Conservation (phyloP, 1,140 invertebrate species). For the Drosophila busckii region DNA sequence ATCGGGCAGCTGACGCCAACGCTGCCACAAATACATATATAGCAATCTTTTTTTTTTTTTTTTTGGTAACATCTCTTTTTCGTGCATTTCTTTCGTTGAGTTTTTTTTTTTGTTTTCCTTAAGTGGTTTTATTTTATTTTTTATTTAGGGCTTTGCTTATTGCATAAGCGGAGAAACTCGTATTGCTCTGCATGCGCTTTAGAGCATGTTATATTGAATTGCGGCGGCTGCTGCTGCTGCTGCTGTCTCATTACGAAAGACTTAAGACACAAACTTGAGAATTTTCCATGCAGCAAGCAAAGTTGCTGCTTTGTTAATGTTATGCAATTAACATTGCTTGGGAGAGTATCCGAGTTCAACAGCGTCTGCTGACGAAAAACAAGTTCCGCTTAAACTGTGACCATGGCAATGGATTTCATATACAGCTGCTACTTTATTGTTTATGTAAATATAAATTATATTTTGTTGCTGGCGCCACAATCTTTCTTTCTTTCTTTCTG, state of each 20-base stretch:
- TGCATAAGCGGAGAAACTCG: constrained; percentile 73
- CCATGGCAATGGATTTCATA: constrained; percentile 70
- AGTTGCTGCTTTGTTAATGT: background rate
- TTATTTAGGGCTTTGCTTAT: constrained; percentile 71
- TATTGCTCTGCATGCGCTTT: constrained; percentile 62
- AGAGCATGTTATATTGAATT: constrained; percentile 61
- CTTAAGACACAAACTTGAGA: constrained; percentile 62
- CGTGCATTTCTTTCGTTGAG: constrained; percentile 11
- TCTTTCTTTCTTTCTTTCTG: constrained; percentile 10
- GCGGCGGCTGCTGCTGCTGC: constrained; percentile 1
- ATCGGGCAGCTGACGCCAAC: constrained; percentile 49
- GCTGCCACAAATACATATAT: constrained; percentile 36
- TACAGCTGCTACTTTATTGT: constrained; percentile 31
- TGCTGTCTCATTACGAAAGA: constrained; percentile 35
- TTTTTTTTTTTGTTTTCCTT: constrained; percentile 51
- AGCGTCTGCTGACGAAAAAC: constrained; percentile 45
- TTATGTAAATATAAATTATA: constrained; percentile 51
- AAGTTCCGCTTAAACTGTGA: constrained; percentile 75
- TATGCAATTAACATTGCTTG: too few species aligned
- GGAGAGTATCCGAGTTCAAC: too few species aligned
- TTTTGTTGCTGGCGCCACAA: constrained; percentile 13
- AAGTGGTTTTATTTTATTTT: constrained; percentile 72
- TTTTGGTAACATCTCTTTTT: constrained; percentile 71
- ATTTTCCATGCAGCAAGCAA: constrained; percentile 47
- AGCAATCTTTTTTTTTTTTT: constrained; percentile 14